Percentiles rank a stretch among this genome's conserved stretches.
Conservation (phyloP, 2,888 invertebrate genomes). For the Hypomecis punctinalis region DNA sequence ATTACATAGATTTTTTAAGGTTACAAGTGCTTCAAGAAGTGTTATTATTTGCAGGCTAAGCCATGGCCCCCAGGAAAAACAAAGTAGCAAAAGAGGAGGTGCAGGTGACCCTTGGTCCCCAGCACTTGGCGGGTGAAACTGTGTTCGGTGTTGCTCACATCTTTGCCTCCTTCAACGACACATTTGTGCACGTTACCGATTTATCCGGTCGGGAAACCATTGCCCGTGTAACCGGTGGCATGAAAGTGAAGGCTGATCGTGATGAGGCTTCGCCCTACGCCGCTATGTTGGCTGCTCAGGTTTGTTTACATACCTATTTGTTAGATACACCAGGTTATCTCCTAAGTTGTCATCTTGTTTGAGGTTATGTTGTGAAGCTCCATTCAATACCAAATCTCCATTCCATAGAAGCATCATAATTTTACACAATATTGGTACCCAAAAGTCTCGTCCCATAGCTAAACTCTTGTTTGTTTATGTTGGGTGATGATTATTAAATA, state of each 20-base stretch:
- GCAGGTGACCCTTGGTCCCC: slow-evolving; percentile 97
- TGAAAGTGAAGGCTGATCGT: slow-evolving; percentile 99
- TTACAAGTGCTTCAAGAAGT: slow-evolving; percentile 73
- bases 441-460: no score
- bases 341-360: slow-evolving; percentile 34
- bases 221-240: slow-evolving; percentile 97
- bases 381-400: no score
- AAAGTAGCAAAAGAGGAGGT: slow-evolving; percentile 99
- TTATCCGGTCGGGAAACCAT: slow-evolving; percentile 98
- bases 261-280: slow-evolving; percentile 99
- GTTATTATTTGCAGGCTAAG: slow-evolving; percentile 80
- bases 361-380: slow-evolving; percentile 56
- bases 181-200: slow-evolving; percentile 99
- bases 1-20: slow-evolving; percentile 74
- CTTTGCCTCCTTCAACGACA: slow-evolving; percentile 99
- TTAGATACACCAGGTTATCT: neutral
- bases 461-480: no score
- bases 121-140: slow-evolving; percentile 98
- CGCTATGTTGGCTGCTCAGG: slow-evolving; percentile 99
- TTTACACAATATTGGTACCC: no score
- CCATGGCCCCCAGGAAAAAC: slow-evolving; percentile 99
- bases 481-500: no score
- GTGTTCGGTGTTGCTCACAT: slow-evolving; percentile 99
- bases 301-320: slow-evolving; percentile 59
- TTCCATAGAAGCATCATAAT: no score